phyloP scores from a whole-genome alignment of 1,140 invertebrate species.

The Nephotettix cincticeps region DNA sequence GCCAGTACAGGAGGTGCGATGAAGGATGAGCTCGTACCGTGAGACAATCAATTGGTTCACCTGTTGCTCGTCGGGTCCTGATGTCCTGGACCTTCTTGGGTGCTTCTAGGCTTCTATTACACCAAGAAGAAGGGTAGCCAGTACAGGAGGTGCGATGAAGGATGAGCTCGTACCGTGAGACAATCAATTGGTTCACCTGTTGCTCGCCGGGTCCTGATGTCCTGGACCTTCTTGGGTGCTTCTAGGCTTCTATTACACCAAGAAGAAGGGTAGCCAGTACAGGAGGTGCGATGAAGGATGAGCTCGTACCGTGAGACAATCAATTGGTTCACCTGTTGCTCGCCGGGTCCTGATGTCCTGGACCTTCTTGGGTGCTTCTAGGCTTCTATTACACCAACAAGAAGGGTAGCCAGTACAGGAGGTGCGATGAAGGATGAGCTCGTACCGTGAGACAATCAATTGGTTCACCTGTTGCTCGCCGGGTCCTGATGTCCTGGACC shows the following conservation, averaged over 20 bases:
- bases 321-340: neutral
- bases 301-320: neutral
- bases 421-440: neutral
- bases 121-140: neutral
- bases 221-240: too few relatives aligned
- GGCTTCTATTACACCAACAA: slow-evolving; percentile 1
- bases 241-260: neutral
- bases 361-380: too few relatives aligned
- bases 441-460: neutral
- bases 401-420: neutral
- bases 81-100: too few relatives aligned
- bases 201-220: too few relatives aligned
- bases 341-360: too few relatives aligned
- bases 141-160: neutral
- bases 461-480: neutral
- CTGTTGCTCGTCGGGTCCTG: too few relatives aligned
- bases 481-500: too few relatives aligned
- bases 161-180: neutral
- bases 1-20: neutral
- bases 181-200: neutral
- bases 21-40: neutral
- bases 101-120: too few relatives aligned
- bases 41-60: neutral
- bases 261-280: slow-evolving; percentile 4
- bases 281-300: neutral